Evolutionary conservation across 2,113 vertebrate genomes (phyloP), one percentile per base, ranked within the genome.

Genomic region (Anolis sagrei): DNA sequence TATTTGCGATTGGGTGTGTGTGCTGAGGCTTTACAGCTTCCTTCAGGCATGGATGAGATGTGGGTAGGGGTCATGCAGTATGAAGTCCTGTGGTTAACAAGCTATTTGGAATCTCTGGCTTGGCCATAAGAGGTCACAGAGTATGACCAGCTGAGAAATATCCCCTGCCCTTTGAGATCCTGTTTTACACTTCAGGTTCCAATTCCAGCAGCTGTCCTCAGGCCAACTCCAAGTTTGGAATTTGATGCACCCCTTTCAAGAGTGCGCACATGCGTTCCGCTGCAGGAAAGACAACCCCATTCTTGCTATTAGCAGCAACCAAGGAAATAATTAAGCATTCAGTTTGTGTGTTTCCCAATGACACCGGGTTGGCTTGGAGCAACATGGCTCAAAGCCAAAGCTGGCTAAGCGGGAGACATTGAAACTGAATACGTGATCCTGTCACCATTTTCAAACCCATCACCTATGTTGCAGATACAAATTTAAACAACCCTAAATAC

Each of bases 401-500:
- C 82, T 85, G 54, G 73, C 80, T 54, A 80, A 70, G 78, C 29
- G 8, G n/a, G 32, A 21, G 19, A 23, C 1, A 4, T 4, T 49
- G 54, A 9, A 87, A 82, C 76, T 16, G 29, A 86, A 44, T 29
- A 73, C 54, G 89, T 85, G 86, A 6, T 89, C 1, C 0, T 4
- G 68, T 78, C 83, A 3, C 72, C 58, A 0, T 62, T 61, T 62
- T 83, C 44, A 76, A 75, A 86, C 92, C 82, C 16, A 0, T 83
- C 89, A 85, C 70, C 70, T 73, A n/a, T 73, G 11, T 10, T n/a
- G 58, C 29, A 72, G 49, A 36, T 1, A 19, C n/a, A 62, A 14
- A 83, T 89, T 58, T 68, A 82, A 82, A 87, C 86, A 76, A 84
- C 36, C 89, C 79, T 54, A 77, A 86, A 91, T 91, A 87, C 89